Evolutionary conservation across 2,113 vertebrate genomes (phyloP).

Genomic region (Saguinus imperator): DNA sequence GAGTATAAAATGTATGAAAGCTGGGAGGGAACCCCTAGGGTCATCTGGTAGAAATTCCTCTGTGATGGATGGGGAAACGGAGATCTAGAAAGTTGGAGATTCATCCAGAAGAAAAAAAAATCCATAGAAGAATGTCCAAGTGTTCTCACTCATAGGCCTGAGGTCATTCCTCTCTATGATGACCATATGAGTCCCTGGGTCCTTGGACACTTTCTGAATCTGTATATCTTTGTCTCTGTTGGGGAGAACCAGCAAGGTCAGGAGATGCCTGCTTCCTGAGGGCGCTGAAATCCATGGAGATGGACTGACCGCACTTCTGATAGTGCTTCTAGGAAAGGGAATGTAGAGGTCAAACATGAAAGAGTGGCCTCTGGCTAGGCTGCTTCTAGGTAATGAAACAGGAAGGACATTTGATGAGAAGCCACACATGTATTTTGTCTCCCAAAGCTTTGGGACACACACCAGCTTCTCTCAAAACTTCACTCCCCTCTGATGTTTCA

Average conservation of each 20-base stretch:
- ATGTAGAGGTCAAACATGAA: not conserved
- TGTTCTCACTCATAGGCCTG: not conserved
- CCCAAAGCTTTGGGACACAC: not conserved
- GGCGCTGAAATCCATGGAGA: not conserved
- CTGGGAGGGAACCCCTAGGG: not conserved
- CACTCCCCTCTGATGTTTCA: not conserved
- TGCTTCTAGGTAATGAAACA: not conserved
- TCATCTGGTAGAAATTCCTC: not conserved
- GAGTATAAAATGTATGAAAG: not conserved
- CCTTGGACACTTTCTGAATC: not conserved
- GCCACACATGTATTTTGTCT: constrained; percentile 11
- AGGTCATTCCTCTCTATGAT: not conserved
- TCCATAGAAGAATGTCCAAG: not conserved
- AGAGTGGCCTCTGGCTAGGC: not conserved
- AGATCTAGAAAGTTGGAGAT: not conserved
- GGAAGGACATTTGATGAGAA: not conserved
- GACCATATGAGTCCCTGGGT: not conserved
- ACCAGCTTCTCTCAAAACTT: not conserved
- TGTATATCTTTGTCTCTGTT: not conserved
- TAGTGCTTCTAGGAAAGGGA: not conserved
- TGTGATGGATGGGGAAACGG: not conserved
- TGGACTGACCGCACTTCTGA: not conserved
- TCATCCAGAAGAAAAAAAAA: not conserved
- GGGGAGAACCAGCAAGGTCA: not conserved
- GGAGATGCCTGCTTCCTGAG: not conserved